phyloP scores from a whole-genome alignment of 2,797 vertebrate genomes.

The Decapterus maruadsi region DNA sequence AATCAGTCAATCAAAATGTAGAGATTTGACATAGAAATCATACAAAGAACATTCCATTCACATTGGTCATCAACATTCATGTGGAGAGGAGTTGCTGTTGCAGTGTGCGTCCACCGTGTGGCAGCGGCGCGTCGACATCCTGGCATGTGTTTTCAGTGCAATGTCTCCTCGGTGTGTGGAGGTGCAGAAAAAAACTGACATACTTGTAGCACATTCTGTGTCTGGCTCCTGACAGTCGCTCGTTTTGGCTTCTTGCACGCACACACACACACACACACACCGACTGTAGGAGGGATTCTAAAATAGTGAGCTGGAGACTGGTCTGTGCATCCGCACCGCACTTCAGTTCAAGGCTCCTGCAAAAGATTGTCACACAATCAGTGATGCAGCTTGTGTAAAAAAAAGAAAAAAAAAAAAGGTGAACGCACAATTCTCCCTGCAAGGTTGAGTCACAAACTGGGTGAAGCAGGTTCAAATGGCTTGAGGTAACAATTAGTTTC shows the following conservation, averaged over 20 bases:
- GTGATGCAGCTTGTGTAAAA: neutral
- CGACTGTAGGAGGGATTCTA: constrained; percentile 39
- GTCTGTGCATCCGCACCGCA: constrained; percentile 23
- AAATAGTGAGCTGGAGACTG: constrained; percentile 37
- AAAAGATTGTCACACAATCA: neutral
- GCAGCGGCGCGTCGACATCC: constrained; percentile 68
- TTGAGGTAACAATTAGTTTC: no score
- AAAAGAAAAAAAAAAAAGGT: no score
- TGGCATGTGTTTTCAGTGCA: constrained; percentile 52
- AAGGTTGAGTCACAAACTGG: no score
- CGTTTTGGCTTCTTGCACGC: constrained; percentile 39
- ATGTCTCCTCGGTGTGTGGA: constrained; percentile 27
- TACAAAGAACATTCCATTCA: constrained; percentile 52
- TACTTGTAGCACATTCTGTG: constrained; percentile 37
- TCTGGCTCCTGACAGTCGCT: constrained; percentile 35
- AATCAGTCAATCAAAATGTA: constrained; percentile 46
- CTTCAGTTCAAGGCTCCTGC: constrained; percentile 38
- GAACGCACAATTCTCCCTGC: no score
- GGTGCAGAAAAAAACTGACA: constrained; percentile 42
- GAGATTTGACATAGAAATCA: constrained; percentile 27
- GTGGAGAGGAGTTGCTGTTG: constrained; percentile 54
- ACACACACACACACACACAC: neutral
- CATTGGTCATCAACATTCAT: constrained; percentile 51
- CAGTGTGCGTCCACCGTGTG: constrained; percentile 75
- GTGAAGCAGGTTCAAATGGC: neutral